Conservation (phyloP, 2,888 invertebrate species). For the Augochlorella aurata region DNA sequence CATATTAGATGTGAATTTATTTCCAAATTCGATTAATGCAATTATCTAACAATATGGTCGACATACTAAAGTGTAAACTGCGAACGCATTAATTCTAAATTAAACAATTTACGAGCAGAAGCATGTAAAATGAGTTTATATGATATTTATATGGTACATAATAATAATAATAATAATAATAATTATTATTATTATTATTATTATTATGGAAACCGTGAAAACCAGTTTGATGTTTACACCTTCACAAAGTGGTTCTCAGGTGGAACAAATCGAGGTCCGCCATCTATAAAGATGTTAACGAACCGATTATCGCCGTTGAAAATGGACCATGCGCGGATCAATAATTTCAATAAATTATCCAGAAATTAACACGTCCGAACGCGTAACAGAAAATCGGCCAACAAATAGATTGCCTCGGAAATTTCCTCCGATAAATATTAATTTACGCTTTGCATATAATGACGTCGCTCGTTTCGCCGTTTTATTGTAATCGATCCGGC, state of each 20-base stretch:
- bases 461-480: neutral
- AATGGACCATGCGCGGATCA: neutral
- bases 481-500: conserved; percentile 11
- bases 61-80: too few relatives aligned
- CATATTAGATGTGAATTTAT: too few relatives aligned
- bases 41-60: too few relatives aligned
- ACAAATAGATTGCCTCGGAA: neutral
- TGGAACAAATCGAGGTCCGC: neutral
- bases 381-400: neutral
- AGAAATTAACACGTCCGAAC: neutral
- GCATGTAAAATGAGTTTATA: too few relatives aligned
- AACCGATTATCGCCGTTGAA: neutral
- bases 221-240: neutral
- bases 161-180: too few relatives aligned
- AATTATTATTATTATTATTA: too few relatives aligned
- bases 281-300: neutral
- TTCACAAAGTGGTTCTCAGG: neutral
- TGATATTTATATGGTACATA: too few relatives aligned
- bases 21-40: too few relatives aligned
- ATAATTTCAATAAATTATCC: neutral
- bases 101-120: too few relatives aligned
- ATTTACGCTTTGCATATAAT: conserved; percentile 35
- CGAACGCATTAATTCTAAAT: too few relatives aligned
- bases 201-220: neutral
- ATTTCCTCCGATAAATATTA: conserved; percentile 28